These are phyloP conservation scores for Mamestra brassicae DNA, from an alignment of 2,888 invertebrate genomes.

Conservation along the genomic window DNA sequence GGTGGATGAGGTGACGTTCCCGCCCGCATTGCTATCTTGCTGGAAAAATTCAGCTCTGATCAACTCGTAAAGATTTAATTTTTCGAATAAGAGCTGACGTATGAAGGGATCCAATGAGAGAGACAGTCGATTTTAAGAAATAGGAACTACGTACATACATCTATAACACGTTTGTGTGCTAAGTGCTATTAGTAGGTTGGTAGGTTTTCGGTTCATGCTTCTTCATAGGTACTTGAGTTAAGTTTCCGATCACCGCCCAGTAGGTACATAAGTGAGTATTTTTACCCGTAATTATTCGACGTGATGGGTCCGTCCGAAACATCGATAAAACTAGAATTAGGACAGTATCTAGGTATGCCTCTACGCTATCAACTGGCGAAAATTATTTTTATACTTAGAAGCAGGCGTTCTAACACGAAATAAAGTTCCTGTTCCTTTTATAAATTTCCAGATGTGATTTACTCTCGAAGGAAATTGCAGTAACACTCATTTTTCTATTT, in stretches of 20 bases:
- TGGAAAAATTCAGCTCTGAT: slow-evolving; percentile 90
- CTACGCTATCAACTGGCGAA: background rate
- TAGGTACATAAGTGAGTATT: background rate
- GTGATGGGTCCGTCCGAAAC: slow-evolving; percentile 11
- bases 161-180: no score
- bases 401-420: background rate
- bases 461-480: slow-evolving; percentile 14
- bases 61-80: slow-evolving; percentile 74
- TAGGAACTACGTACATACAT: no score
- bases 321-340: background rate
- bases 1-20: slow-evolving; percentile 95
- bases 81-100: background rate
- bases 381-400: background rate
- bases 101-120: background rate
- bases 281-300: no score
- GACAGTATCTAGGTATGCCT: background rate
- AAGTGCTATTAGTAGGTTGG: no score
- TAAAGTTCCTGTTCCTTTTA: slow-evolving; percentile 16
- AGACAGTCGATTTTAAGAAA: background rate
- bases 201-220: background rate
- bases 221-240: slow-evolving; percentile 3
- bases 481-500: slow-evolving; percentile 3
- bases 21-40: slow-evolving; percentile 92
- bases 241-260: slow-evolving; percentile 4
- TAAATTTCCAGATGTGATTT: slow-evolving; percentile 14